phyloP scores from a whole-genome alignment of 2,797 vertebrate genomes.

The Pangasius larnaudii region DNA sequence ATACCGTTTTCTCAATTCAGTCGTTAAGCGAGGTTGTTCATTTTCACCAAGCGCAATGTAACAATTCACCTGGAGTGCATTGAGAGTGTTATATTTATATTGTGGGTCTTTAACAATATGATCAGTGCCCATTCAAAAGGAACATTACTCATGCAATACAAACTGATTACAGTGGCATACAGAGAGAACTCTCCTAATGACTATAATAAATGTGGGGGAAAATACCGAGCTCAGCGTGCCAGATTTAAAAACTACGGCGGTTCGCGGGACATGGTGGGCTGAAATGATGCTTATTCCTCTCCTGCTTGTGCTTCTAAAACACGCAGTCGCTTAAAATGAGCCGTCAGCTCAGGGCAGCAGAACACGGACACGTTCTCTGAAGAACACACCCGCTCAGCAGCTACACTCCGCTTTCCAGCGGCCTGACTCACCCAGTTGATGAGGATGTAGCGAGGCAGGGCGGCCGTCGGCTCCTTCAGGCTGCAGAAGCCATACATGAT shows the following conservation, averaged over 20 bases:
- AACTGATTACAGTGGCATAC: constrained; percentile 26
- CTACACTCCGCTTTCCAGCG: neutral
- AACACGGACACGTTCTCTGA: neutral
- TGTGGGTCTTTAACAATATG: constrained; percentile 29
- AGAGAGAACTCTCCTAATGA: neutral
- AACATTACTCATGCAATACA: constrained; percentile 23
- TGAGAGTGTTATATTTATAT: constrained; percentile 1
- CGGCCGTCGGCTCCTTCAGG: constrained; percentile 87
- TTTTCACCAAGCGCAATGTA: neutral
- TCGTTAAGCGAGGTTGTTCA: neutral
- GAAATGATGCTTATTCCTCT: constrained; percentile 8
- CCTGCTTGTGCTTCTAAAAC: constrained; percentile 13
- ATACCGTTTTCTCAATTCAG: neutral
- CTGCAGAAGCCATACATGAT: constrained; percentile 99
- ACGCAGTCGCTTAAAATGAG: neutral
- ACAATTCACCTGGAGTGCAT: constrained; percentile 26
- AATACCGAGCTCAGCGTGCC: constrained; percentile 2
- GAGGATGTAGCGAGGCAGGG: constrained; percentile 93
- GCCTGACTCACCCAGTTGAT: constrained; percentile 91
- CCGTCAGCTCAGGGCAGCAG: neutral
- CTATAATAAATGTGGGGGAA: neutral
- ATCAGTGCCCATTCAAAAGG: constrained; percentile 30
- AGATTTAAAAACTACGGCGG: neutral
- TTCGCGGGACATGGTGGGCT: neutral
- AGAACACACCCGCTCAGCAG: neutral